Conservation (phyloP, 2,113 vertebrate species). For the Podocnemis expansa region DNA sequence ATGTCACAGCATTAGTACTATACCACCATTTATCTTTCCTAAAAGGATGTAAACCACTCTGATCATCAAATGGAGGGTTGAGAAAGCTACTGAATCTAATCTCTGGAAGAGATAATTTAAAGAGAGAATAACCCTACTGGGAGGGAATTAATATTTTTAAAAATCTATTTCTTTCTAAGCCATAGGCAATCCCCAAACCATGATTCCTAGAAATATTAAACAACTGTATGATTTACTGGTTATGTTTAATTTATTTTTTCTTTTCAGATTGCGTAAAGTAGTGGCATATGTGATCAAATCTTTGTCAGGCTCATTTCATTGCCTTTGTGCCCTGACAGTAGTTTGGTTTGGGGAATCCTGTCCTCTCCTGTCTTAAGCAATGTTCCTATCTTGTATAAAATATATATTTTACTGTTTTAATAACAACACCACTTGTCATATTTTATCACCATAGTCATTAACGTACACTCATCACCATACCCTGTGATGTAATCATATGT, state of each 20-base stretch:
- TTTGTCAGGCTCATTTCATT: not conserved
- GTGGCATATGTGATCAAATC: not conserved
- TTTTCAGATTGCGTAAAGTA: not conserved
- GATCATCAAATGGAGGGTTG: not conserved
- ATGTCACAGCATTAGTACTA: not conserved
- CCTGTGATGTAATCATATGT: not conserved
- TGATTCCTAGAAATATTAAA: not conserved
- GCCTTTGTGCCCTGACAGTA: not conserved
- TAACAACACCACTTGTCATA: not conserved
- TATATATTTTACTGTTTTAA: not conserved
- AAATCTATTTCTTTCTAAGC: not conserved
- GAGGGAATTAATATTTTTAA: not conserved
- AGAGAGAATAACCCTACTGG: not conserved
- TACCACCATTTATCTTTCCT: not conserved
- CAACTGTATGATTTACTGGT: not conserved
- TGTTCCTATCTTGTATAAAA: not conserved
- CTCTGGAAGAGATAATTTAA: not conserved
- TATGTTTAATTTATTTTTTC: not conserved
- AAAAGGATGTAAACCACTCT: not conserved
- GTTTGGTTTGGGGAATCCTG: not conserved
- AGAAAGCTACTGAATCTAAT: not conserved
- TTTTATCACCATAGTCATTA: not conserved
- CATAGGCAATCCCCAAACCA: not conserved
- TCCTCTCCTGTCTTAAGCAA: not conserved
- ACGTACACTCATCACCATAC: not conserved